These are phyloP conservation scores for Drosophila affinis DNA, from an alignment of 2,888 invertebrate genomes.

Conservation along the genomic window DNA sequence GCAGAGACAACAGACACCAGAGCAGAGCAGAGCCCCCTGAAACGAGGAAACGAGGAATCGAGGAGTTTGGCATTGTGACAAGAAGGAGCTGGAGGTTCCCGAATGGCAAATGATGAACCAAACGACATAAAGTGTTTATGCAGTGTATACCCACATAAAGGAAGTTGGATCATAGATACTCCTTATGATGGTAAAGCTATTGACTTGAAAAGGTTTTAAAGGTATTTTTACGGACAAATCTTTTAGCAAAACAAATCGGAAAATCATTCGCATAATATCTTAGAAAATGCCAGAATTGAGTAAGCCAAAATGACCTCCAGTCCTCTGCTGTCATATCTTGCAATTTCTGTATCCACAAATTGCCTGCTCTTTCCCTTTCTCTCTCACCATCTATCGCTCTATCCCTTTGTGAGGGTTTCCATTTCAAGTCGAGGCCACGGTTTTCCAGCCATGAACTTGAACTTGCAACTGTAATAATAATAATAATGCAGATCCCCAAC, in stretches of 20 bases:
- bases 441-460: slow-evolving; percentile 63
- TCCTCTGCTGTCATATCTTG: slow-evolving; percentile 10
- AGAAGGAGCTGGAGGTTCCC: slow-evolving; percentile 26
- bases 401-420: slow-evolving; percentile 44
- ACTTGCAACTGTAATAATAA: slow-evolving; percentile 67
- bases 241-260: too few relatives aligned
- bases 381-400: slow-evolving; percentile 16
- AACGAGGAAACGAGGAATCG: slow-evolving; percentile 13
- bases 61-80: slow-evolving; percentile 42
- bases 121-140: slow-evolving; percentile 16
- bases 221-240: too few relatives aligned
- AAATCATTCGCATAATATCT: not conserved
- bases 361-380: not conserved
- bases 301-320: not conserved
- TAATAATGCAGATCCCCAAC: slow-evolving; percentile 48
- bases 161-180: not conserved
- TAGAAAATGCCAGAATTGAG: not conserved
- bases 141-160: not conserved
- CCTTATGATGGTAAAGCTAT: not conserved
- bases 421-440: slow-evolving; percentile 54
- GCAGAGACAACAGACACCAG: slow-evolving; percentile 1
- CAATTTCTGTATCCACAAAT: not conserved
- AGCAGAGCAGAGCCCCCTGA: not conserved
- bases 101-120: not conserved
- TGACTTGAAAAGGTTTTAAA: not conserved